Evolutionary conservation across 1,140 invertebrate genomes (phyloP).

Genomic region (Drosophila orena): DNA sequence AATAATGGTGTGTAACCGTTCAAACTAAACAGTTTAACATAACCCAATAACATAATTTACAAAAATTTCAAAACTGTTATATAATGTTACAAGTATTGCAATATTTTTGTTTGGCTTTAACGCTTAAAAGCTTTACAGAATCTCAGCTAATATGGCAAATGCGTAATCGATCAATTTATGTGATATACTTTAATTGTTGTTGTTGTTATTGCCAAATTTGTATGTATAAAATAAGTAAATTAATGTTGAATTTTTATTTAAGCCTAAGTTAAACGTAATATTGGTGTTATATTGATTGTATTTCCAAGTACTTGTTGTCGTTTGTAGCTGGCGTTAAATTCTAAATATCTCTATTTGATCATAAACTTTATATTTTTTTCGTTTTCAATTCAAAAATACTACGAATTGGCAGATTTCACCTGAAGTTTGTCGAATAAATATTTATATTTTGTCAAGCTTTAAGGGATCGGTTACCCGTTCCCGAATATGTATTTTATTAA

Average conservation of each 20-base stretch:
- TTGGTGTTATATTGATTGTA: conserved; percentile 52
- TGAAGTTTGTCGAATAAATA: conserved; percentile 13
- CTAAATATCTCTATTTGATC: conserved; percentile 29
- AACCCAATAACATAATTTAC: background rate
- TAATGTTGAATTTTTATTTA: conserved; percentile 37
- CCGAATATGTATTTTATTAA: background rate
- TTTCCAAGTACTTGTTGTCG: conserved; percentile 49
- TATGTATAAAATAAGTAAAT: conserved; percentile 44
- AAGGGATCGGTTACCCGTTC: background rate
- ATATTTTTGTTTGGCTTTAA: too few species aligned
- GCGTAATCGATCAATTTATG: conserved; percentile 19
- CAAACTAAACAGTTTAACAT: too few species aligned
- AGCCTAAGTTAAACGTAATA: conserved; percentile 39
- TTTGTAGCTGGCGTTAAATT: conserved; percentile 59
- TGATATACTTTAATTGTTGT: conserved; percentile 43
- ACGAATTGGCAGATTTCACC: conserved; percentile 21
- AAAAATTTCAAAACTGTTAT: background rate
- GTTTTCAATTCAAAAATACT: conserved; percentile 18
- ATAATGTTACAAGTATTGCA: background rate
- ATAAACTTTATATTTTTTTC: conserved; percentile 21
- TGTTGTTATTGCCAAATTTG: conserved; percentile 56
- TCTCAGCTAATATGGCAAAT: conserved; percentile 14
- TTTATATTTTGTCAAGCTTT: conserved; percentile 5
- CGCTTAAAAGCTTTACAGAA: background rate
- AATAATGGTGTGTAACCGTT: too few species aligned